Percentiles rank a stretch among this genome's conserved stretches.
These are phyloP conservation scores for Mormyrus lacerda DNA, from an alignment of 2,113 vertebrate genomes.

Conservation along the genomic window DNA sequence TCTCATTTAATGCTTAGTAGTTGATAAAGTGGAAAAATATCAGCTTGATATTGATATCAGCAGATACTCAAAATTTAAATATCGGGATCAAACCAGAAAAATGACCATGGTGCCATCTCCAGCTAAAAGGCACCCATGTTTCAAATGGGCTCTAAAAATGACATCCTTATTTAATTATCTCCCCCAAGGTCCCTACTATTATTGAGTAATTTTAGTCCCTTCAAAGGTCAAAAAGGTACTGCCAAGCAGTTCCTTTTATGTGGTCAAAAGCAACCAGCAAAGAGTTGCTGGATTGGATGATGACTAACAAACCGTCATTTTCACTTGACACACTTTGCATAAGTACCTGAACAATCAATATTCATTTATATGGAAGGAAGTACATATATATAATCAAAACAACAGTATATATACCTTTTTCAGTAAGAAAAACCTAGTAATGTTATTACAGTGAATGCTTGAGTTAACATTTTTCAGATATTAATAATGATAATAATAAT, in stretches of 20 bases:
- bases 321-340: neutral
- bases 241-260: no score
- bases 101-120: neutral
- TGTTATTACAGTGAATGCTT: neutral
- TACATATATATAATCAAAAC: neutral
- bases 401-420: neutral
- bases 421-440: neutral
- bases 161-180: neutral
- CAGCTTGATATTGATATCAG: neutral
- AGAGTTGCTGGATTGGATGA: neutral
- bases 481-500: no score
- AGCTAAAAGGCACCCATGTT: neutral
- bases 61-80: neutral
- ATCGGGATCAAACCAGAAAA: neutral
- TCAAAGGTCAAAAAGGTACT: conserved; percentile 8
- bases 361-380: neutral
- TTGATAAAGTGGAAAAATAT: neutral
- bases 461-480: neutral
- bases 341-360: neutral
- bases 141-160: neutral
- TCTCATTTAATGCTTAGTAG: neutral
- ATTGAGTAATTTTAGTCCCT: conserved; percentile 14
- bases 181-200: conserved; percentile 15
- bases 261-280: neutral
- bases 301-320: neutral